These are phyloP conservation scores for Drosophila grimshawi DNA, from an alignment of 1,140 invertebrate species.

Conservation along the genomic window DNA sequence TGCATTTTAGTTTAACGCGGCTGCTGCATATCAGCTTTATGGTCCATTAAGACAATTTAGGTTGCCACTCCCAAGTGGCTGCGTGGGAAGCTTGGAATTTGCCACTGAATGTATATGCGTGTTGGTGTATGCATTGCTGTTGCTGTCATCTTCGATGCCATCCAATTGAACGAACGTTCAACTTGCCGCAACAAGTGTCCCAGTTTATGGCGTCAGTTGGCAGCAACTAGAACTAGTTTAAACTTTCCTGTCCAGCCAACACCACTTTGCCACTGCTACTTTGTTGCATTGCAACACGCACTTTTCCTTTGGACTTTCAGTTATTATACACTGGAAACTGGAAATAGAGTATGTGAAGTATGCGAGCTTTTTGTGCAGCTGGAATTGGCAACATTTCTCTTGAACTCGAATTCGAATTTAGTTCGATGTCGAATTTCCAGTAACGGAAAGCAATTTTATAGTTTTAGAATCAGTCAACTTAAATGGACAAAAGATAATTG, in stretches of 20 bases:
- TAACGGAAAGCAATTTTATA: too few species aligned
- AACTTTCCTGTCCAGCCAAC: slow-evolving; percentile 68
- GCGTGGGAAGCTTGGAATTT: slow-evolving; percentile 69
- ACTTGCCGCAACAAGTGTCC: slow-evolving; percentile 77
- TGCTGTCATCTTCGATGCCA: slow-evolving; percentile 48
- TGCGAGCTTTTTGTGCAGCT: too few species aligned
- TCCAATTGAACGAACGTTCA: slow-evolving; percentile 56
- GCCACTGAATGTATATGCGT: neutral
- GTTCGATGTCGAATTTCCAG: too few species aligned
- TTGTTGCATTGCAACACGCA: slow-evolving; percentile 32
- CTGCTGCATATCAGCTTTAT: slow-evolving; percentile 70
- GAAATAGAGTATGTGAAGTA: neutral
- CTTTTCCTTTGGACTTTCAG: slow-evolving; percentile 64
- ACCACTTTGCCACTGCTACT: slow-evolving; percentile 14
- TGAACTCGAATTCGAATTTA: neutral
- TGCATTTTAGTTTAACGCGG: slow-evolving; percentile 71
- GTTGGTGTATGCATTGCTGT: slow-evolving; percentile 35
- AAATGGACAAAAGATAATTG: neutral
- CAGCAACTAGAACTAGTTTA: slow-evolving; percentile 76
- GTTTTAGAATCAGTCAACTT: neutral
- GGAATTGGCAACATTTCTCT: neutral
- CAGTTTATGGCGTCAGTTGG: slow-evolving; percentile 58
- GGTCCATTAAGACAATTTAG: slow-evolving; percentile 81
- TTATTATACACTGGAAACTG: slow-evolving; percentile 17
- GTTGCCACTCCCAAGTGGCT: slow-evolving; percentile 55